Percentiles rank a stretch among this genome's conserved stretches.
Conservation (phyloP, 2,797 vertebrate species). For the Pseudopleuronectes americanus region DNA sequence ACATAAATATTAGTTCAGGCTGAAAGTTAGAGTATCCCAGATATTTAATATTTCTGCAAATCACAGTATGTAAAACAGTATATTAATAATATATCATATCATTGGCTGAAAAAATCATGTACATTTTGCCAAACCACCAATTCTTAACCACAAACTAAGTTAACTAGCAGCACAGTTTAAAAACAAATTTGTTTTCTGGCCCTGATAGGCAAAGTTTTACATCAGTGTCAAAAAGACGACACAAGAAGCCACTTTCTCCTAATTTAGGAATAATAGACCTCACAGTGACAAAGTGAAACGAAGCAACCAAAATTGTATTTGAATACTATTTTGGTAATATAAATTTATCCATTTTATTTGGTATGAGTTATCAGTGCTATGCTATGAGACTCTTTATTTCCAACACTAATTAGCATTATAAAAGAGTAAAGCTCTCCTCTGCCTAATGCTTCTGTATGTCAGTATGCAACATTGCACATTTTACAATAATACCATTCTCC, state of each 20-base stretch:
- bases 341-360: not conserved
- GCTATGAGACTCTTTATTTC: too few species aligned
- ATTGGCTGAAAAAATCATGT: slow-evolving; percentile 6
- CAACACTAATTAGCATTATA: too few species aligned
- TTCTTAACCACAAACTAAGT: slow-evolving; percentile 17
- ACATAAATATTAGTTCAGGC: not conserved
- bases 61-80: slow-evolving; percentile 6
- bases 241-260: slow-evolving; percentile 8
- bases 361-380: too few species aligned
- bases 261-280: not conserved
- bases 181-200: slow-evolving; percentile 27
- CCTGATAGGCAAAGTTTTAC: slow-evolving; percentile 13
- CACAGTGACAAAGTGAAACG: not conserved
- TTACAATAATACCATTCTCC: too few species aligned
- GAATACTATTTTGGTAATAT: not conserved
- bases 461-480: too few species aligned
- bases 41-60: slow-evolving; percentile 8
- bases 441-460: too few species aligned
- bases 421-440: too few species aligned
- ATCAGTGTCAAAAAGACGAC: slow-evolving; percentile 1
- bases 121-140: slow-evolving; percentile 16
- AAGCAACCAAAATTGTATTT: not conserved
- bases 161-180: slow-evolving; percentile 18
- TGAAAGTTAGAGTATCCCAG: not conserved
- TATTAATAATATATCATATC: not conserved